Conservation (phyloP, 2,113 vertebrate genomes). For the Oncorhynchus clarkii region DNA sequence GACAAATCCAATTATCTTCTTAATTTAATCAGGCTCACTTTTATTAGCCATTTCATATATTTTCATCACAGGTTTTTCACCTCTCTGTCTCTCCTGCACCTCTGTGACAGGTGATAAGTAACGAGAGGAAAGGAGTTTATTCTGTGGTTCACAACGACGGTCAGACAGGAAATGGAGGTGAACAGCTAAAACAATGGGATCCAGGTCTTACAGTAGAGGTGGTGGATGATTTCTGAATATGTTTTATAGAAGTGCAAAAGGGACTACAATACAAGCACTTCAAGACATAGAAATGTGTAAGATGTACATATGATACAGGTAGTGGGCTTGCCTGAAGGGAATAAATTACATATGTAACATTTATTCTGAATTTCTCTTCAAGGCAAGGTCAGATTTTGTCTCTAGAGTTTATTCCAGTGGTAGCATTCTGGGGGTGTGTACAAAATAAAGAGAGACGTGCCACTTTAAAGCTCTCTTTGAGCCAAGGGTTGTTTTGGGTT, state of each 20-base stretch:
- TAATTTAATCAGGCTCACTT: conserved; percentile 56
- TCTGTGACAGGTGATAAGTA: conserved; percentile 23
- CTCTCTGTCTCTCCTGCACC: conserved; percentile 14
- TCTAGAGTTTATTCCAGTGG: not conserved
- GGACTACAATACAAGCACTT: not conserved
- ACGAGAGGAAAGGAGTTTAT: conserved; percentile 14
- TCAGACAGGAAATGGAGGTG: conserved; percentile 42
- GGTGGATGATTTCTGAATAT: not conserved
- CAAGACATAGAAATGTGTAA: too few species aligned
- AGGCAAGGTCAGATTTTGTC: not conserved
- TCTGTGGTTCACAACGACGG: conserved; percentile 39
- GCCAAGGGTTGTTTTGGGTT: too few species aligned
- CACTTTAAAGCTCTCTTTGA: too few species aligned
- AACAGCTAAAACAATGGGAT: conserved; percentile 15
- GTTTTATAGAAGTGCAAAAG: not conserved
- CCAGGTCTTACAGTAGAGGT: not conserved
- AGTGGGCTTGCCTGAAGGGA: not conserved
- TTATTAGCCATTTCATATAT: conserved; percentile 48
- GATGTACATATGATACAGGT: not conserved
- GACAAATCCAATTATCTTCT: conserved; percentile 52
- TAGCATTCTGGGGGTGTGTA: not conserved
- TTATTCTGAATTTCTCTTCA: not conserved
- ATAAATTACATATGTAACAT: too few species aligned
- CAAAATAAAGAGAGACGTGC: too few species aligned
- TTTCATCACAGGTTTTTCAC: conserved; percentile 26